phyloP scores from a whole-genome alignment of 2,113 vertebrate species.

The Abramis brama region DNA sequence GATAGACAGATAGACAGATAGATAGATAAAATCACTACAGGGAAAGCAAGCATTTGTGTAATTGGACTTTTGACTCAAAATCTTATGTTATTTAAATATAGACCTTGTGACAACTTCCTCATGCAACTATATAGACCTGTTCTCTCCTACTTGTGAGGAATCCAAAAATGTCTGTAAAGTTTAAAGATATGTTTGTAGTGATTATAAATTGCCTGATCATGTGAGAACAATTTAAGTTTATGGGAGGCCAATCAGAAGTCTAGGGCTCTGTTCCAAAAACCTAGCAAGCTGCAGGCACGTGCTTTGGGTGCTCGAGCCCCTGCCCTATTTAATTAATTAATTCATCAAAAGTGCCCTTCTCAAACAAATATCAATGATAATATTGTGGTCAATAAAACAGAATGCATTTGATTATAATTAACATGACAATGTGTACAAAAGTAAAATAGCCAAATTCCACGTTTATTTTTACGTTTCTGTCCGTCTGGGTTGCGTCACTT shows the following conservation, averaged over 20 bases:
- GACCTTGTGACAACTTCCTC: neutral
- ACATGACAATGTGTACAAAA: too few relatives aligned
- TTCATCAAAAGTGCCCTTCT: too few relatives aligned
- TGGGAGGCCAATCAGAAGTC: slow-evolving; percentile 8
- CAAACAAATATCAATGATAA: too few relatives aligned
- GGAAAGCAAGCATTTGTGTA: neutral
- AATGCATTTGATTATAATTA: too few relatives aligned
- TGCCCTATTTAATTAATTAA: too few relatives aligned
- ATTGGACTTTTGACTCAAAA: neutral
- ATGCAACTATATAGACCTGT: neutral
- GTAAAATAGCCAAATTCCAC: too few relatives aligned
- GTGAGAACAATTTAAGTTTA: neutral
- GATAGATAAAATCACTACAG: neutral
- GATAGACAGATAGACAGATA: neutral
- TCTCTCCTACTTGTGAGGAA: neutral
- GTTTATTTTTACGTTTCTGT: too few relatives aligned
- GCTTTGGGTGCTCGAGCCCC: too few relatives aligned
- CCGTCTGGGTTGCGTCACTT: too few relatives aligned
- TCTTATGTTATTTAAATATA: neutral
- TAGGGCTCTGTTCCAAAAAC: neutral
- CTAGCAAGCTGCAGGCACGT: neutral
- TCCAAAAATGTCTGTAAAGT: neutral
- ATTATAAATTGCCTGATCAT: neutral
- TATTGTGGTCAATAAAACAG: too few relatives aligned
- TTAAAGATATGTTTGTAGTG: neutral